Evolutionary conservation across 2,888 invertebrate species (phyloP).

Genomic region (Odontomyia ornata): DNA sequence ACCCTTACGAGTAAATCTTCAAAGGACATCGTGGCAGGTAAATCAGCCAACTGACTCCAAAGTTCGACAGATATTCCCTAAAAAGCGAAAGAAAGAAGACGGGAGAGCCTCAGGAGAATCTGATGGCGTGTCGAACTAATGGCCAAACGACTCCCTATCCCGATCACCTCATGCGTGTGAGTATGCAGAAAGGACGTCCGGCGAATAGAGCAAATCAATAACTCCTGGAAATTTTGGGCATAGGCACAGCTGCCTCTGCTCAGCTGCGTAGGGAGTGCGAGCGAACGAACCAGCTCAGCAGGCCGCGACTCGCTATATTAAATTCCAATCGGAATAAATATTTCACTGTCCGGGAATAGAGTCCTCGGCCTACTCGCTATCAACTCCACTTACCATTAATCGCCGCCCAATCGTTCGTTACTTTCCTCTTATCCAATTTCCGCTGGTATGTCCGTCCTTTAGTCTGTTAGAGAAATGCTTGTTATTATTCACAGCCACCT

Average conservation of each 20-base stretch:
- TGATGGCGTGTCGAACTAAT: neutral
- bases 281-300: neutral
- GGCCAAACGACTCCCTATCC: neutral
- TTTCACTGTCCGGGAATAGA: no score
- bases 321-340: neutral
- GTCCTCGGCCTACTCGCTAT: no score
- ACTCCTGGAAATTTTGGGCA: neutral
- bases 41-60: no score
- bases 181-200: constrained; percentile 24
- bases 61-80: neutral
- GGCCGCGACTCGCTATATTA: neutral
- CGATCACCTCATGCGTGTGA: neutral
- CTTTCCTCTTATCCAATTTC: constrained; percentile 30
- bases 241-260: neutral
- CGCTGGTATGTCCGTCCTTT: neutral
- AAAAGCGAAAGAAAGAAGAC: neutral
- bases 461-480: no score
- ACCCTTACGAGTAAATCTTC: no score
- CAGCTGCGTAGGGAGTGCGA: neutral
- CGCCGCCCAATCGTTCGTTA: neutral
- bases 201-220: constrained; percentile 26
- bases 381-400: constrained; percentile 22
- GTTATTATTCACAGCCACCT: neutral
- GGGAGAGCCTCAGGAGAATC: neutral
- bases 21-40: no score